These are phyloP conservation scores for Hydrocynus forskahlii DNA, from an alignment of 2,797 vertebrate genomes.

Conservation along the genomic window DNA sequence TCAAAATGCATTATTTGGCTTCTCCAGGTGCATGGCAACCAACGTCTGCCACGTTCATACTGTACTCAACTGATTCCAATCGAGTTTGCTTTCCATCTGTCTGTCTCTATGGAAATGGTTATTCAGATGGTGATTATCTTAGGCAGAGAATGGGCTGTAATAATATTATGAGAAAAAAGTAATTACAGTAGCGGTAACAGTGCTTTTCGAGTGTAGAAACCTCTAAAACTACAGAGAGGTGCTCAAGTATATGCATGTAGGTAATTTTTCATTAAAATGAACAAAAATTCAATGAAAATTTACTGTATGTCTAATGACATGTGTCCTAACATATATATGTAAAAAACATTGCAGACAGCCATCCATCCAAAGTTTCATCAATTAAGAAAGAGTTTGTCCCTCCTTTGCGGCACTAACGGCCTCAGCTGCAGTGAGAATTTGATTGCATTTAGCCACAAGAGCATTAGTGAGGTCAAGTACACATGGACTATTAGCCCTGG, in stretches of 20 bases:
- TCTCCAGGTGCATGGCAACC: slow-evolving; percentile 69
- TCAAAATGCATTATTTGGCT: slow-evolving; percentile 76
- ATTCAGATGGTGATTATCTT: slow-evolving; percentile 58
- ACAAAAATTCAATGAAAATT: too few relatives aligned
- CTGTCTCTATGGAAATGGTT: slow-evolving; percentile 62
- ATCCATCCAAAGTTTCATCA: too few relatives aligned
- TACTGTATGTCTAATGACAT: too few relatives aligned
- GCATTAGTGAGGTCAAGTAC: too few relatives aligned
- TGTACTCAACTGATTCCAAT: slow-evolving; percentile 68
- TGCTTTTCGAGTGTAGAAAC: slow-evolving; percentile 36
- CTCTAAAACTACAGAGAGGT: neutral
- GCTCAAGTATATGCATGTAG: neutral
- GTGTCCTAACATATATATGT: too few relatives aligned
- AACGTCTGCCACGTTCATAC: slow-evolving; percentile 59
- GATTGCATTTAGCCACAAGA: too few relatives aligned
- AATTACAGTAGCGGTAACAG: slow-evolving; percentile 48
- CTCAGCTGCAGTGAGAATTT: too few relatives aligned
- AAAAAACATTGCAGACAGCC: too few relatives aligned
- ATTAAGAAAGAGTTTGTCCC: too few relatives aligned
- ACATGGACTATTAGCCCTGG: too few relatives aligned
- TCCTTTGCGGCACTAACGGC: too few relatives aligned
- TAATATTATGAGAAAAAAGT: slow-evolving; percentile 55
- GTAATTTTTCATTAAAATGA: neutral
- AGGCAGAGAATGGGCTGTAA: slow-evolving; percentile 46
- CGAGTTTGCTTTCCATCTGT: slow-evolving; percentile 59